Base-by-base conservation (phyloP, 2,113 vertebrate genomes). In the Hydrolagus affinis region DNA sequence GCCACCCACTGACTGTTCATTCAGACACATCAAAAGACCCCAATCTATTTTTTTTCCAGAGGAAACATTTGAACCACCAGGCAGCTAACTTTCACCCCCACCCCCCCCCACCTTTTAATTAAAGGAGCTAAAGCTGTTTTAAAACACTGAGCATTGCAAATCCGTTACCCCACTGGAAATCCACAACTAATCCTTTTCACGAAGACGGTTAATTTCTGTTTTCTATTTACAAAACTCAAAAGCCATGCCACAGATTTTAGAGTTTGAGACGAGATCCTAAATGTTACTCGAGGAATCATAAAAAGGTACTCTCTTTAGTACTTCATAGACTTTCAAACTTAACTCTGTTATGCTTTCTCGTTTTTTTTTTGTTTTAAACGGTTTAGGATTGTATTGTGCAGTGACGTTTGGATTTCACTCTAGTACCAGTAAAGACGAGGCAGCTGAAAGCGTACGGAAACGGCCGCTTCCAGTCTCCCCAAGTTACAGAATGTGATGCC, bases 221-320 rank as follows among this genome's bases (percentile, higher is more conserved):
- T 96, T 94, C 95, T 97, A 98, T 98, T 97, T 99, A 98, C 97
- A 98, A 95, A 97, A 94, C 93, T 95, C 95, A 96, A 97, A 97
- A 91, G 93, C 94, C 96, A 97, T 97, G 96, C 96, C 95, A 94
- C 94, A 95, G 95, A 95, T 95, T 93, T 88, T 89, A 91, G 90
- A 88, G 92, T 92, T 95, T 95, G 95, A 96, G 95, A 44, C 44
- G 96, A 94, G 95, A 92, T 95, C 94, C 96, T 96, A 98, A 94
- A 95, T 96, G 96, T 96, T 98, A 98, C 95, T 98, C 98, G 98
- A 98, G 98, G 97, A 99, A 98, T 96, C 95, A 93, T 95, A 94
- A 94, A 96, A n/a, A 95, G 95, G 94, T 95, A 94, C 96, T 94
- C n/a, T n/a, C n/a, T n/a, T 97, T 94, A 97, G 96, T 95, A 98